Base-by-base conservation (phyloP, 1,140 invertebrate genomes). In the Drosophila baimaii region DNA sequence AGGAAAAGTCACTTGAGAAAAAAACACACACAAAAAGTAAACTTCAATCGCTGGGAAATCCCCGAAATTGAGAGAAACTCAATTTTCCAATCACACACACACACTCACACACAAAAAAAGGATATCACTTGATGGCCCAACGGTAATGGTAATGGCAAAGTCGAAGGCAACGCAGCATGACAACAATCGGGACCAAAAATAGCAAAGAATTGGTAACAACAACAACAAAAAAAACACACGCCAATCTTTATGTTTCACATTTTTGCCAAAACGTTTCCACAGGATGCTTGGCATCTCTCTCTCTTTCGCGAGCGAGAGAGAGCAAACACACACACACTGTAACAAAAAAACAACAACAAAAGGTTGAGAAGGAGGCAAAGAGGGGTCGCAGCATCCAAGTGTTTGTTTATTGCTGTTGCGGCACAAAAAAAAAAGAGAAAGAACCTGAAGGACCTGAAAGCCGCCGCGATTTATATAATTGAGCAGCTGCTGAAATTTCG, bases 231-330 rank as follows among this genome's bases (percentile, higher is more conserved):
- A 54, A 39, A 17, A 31, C 19, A 15, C 25, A 23, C 5, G 21
- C 54, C 19, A 27, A 58, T 62, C 70, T 69, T 56, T 25, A 43
- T 77, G 73, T 77, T 77, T 77, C 73, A 77, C 62, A 54, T 59
- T 66, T 46, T 68, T 68, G 56, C 73, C 73, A 77, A 76, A 76
- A 33, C 73, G 73, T 77, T 77, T 77, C 73, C 37, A 23, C 41
- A 8, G n/a, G 27, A 58, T 33, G 29, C 49, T 21, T 27, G 13
- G 49, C 49, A 31, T 51, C 49, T 52, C 49, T 33, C 47, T 52
- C 31, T 5, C 51, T 6, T 10, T 21, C 25, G 23, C n/a, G 25
- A 23, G 41, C 27, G 33, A 33, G 41, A 29, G 44, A 23, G 33
- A 29, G 65, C 12, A 13, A 31, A 49, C 63, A 41, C 44, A 41